Evolutionary conservation across 1,140 invertebrate species (phyloP), one percentile per base, ranked within the genome.

Genomic region (Cylas formicarius): DNA sequence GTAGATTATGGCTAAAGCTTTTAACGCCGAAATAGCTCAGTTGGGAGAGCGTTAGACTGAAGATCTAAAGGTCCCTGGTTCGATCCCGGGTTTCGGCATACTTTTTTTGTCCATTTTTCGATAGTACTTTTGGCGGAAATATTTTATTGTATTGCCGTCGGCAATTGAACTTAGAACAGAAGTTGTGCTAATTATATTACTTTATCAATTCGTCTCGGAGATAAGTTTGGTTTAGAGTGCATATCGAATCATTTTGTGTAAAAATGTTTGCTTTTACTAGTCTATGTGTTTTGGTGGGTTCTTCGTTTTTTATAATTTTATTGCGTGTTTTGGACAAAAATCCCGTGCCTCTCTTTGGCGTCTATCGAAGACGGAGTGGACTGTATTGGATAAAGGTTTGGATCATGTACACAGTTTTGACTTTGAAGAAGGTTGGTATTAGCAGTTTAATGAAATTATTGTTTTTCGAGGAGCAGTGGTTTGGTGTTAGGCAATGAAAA

Each of bases 21-120:
- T n/a, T n/a, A n/a, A n/a, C n/a, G 77, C 76, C 77, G 77, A 80
- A 80, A 79, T 79, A 80, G 76, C 76, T 79, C 76, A 80, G 77
- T 78, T 79, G 78, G 77, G 78, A 82, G 78, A 82, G 78, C 78
- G 78, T 80, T 80, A 81, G 78, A 81, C 78, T 80, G 78, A 81
- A 48, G 46, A 48, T 81, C 77, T 82, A 80, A 81, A 82, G 75
- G 78, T 82, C 78, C 77, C 77, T 72, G 74, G 77, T 79, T 80
- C 76, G 72, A 79, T 79, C 76, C 77, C 77, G 70, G 77, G 77
- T 80, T 81, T 80, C 78, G 78, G 78, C 78, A 80, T n/a, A n/a
- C n/a, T n/a, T n/a, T n/a, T n/a, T n/a, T n/a, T n/a, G n/a, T n/a
- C n/a, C n/a, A n/a, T n/a, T n/a, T n/a, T n/a, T n/a, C n/a, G n/a